Conservation (phyloP, 1,140 invertebrate species). For the Cherax destructor region DNA sequence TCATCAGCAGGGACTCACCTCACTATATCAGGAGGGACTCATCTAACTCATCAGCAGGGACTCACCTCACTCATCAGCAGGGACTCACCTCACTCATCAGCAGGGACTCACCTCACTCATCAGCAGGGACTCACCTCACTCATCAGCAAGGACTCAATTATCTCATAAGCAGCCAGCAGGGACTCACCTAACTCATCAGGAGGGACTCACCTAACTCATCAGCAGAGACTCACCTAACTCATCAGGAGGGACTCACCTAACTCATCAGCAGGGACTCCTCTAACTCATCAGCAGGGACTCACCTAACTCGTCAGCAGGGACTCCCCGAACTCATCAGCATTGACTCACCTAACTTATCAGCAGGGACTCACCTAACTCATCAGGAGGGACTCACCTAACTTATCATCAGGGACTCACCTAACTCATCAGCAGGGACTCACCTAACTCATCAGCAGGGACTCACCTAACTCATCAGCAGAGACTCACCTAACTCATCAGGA, state of each 20-base stretch:
- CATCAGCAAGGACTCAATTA: slow-evolving; percentile 76
- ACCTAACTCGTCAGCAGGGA: slow-evolving; percentile 97
- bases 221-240: slow-evolving; percentile 80
- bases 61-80: slow-evolving; percentile 96
- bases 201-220: slow-evolving; percentile 92
- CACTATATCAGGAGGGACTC: too few species aligned
- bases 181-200: too few species aligned
- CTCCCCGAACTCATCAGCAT: too few species aligned
- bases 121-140: slow-evolving; percentile 83
- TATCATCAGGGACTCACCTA: too few species aligned
- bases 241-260: slow-evolving; percentile 83
- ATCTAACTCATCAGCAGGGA: background rate
- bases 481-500: too few species aligned
- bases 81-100: slow-evolving; percentile 75
- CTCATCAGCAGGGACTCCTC: slow-evolving; percentile 92
- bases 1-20: slow-evolving; percentile 94
- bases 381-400: too few species aligned
- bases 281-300: slow-evolving; percentile 69
- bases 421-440: too few species aligned
- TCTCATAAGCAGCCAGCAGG: too few species aligned
- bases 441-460: too few species aligned
- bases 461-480: too few species aligned
- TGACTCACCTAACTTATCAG: slow-evolving; percentile 93
- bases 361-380: slow-evolving; percentile 83
- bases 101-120: slow-evolving; percentile 90